Evolutionary conservation across 2,797 vertebrate species (phyloP).

Genomic region (Basileuterus tristriatus): DNA sequence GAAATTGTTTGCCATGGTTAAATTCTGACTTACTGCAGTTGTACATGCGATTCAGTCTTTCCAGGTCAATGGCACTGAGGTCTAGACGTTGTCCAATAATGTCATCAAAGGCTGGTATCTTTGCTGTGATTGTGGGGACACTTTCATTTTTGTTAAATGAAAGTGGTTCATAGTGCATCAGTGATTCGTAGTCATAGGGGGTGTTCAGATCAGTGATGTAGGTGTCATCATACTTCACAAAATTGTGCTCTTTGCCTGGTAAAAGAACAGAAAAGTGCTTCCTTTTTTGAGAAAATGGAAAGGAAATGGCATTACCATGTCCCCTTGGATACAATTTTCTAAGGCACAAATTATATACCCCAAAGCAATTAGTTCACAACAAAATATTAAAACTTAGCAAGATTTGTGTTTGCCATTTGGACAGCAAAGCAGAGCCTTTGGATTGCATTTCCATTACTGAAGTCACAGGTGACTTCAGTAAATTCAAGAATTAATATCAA

Average conservation of each 20-base stretch:
- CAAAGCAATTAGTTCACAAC: background rate
- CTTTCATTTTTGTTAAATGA: constrained; percentile 87
- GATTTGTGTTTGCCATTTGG: background rate
- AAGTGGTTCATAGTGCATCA: constrained; percentile 89
- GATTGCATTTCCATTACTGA: background rate
- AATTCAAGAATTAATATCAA: background rate
- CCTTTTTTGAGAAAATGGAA: background rate
- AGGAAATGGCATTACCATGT: background rate
- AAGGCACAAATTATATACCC: background rate
- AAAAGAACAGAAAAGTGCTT: background rate
- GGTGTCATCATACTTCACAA: constrained; percentile 82
- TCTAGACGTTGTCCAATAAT: constrained; percentile 91
- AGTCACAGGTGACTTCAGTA: background rate
- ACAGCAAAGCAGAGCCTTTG: background rate
- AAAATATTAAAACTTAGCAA: background rate
- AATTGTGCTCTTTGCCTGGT: constrained; percentile 84
- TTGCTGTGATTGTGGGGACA: constrained; percentile 87
- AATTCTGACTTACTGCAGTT: constrained; percentile 86
- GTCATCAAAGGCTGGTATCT: constrained; percentile 85
- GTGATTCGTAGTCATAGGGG: constrained; percentile 89
- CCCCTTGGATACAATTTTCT: background rate
- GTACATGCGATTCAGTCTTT: constrained; percentile 91
- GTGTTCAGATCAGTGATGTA: constrained; percentile 91
- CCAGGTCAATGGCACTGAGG: constrained; percentile 83
- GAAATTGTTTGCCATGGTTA: background rate